A percentile compares a stretch with the other conserved stretches of the same genome.
These are phyloP conservation scores for Phoenicopterus ruber DNA, from an alignment of 2,113 vertebrate species.

Conservation along the genomic window DNA sequence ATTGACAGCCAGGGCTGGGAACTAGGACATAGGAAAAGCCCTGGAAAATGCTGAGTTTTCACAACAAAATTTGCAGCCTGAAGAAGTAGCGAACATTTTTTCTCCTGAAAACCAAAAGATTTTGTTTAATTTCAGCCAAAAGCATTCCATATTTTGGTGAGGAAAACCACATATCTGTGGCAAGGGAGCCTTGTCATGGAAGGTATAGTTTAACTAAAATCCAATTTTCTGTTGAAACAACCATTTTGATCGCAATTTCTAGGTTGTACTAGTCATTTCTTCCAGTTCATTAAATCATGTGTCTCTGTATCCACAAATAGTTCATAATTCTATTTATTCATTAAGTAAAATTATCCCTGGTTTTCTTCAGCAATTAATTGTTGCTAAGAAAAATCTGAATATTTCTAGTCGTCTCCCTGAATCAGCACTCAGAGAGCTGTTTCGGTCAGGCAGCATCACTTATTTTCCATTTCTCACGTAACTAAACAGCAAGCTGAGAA, in stretches of 20 bases:
- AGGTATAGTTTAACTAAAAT: neutral
- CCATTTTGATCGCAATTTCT: neutral
- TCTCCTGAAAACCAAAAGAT: neutral
- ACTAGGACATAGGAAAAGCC: neutral
- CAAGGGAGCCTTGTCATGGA: neutral
- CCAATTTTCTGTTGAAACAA: neutral
- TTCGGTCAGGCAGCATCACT: neutral
- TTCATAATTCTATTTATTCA: neutral
- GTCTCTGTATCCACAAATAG: neutral
- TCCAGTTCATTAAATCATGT: neutral
- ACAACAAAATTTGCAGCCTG: neutral
- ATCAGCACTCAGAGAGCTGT: neutral
- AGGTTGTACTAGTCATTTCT: neutral
- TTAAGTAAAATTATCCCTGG: neutral
- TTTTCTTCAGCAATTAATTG: neutral
- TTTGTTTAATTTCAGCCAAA: neutral
- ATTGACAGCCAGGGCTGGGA: neutral
- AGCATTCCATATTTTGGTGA: neutral
- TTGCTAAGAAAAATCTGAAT: neutral
- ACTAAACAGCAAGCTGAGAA: neutral
- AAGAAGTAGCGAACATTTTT: neutral
- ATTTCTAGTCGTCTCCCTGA: neutral
- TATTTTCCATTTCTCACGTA: neutral
- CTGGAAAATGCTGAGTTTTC: neutral
- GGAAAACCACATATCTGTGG: neutral